Evolutionary conservation across 2,797 vertebrate genomes (phyloP).

Genomic region (Mormyrus hasselquistii): DNA sequence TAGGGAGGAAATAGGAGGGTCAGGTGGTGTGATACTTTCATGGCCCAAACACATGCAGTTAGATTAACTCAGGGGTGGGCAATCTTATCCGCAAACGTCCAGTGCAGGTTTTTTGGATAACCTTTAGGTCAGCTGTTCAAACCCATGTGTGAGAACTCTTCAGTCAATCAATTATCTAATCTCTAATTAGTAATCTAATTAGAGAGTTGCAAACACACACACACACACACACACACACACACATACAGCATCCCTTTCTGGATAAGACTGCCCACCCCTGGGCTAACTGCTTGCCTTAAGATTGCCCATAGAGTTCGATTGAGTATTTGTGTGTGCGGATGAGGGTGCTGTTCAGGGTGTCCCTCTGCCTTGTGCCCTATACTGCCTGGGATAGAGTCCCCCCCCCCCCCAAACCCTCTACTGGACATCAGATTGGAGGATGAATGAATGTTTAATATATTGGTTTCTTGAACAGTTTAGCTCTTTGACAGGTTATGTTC

Average conservation of each 20-base stretch:
- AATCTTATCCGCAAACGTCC: neutral
- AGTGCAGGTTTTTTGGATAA: neutral
- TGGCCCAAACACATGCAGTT: neutral
- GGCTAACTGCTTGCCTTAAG: neutral
- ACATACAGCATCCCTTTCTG: neutral
- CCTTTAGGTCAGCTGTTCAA: neutral
- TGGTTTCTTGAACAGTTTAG: neutral
- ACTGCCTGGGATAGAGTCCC: neutral
- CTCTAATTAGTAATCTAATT: neutral
- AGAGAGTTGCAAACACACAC: neutral
- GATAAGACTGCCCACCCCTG: neutral
- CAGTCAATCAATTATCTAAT: neutral
- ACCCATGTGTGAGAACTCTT: neutral
- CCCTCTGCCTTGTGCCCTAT: neutral
- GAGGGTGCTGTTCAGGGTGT: neutral
- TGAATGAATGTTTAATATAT: neutral
- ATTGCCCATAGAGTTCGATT: neutral
- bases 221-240: too few species aligned
- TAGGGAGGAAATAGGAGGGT: neutral
- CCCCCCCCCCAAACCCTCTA: too few species aligned
- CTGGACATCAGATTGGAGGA: neutral
- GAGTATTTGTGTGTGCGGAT: neutral
- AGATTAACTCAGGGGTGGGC: neutral
- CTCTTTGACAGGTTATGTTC: neutral
- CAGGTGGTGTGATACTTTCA: neutral